Evolutionary conservation across 2,113 vertebrate species (phyloP).

Genomic region (Spermophilus dauricus): DNA sequence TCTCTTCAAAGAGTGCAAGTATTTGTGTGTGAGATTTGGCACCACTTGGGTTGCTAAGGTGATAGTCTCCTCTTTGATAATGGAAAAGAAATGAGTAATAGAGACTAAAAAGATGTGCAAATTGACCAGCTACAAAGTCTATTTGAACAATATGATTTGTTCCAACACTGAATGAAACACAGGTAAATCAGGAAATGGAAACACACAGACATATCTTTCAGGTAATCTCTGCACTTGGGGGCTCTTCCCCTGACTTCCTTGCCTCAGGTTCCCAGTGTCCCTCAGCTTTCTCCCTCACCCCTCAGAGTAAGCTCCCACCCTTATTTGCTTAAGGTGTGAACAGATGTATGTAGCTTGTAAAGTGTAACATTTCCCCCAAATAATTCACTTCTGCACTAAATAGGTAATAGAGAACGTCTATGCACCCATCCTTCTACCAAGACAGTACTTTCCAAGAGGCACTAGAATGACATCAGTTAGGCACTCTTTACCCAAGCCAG

Average conservation of each 20-base stretch:
- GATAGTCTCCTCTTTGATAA: slow-evolving; percentile 12
- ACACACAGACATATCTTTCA: neutral
- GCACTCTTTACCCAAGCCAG: neutral
- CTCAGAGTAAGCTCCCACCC: neutral
- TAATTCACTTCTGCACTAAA: neutral
- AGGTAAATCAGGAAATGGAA: neutral
- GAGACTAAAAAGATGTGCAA: slow-evolving; percentile 36
- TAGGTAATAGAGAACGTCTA: neutral
- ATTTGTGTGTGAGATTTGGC: slow-evolving; percentile 60
- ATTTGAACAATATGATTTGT: neutral
- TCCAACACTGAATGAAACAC: neutral
- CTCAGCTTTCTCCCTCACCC: neutral
- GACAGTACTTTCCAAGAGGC: neutral
- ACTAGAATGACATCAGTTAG: neutral
- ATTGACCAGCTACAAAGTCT: neutral
- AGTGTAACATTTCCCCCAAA: neutral
- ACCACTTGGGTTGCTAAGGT: slow-evolving; percentile 49
- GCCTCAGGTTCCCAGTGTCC: too few species aligned
- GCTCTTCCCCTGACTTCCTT: accelerated
- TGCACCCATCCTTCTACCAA: neutral
- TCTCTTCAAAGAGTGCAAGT: slow-evolving; percentile 22
- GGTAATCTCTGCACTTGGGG: neutral
- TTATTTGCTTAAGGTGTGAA: neutral
- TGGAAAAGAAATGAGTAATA: slow-evolving; percentile 9
- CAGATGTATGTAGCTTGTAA: neutral